phyloP scores from a whole-genome alignment of 2,888 invertebrate species.

The Urechis unicinctus region DNA sequence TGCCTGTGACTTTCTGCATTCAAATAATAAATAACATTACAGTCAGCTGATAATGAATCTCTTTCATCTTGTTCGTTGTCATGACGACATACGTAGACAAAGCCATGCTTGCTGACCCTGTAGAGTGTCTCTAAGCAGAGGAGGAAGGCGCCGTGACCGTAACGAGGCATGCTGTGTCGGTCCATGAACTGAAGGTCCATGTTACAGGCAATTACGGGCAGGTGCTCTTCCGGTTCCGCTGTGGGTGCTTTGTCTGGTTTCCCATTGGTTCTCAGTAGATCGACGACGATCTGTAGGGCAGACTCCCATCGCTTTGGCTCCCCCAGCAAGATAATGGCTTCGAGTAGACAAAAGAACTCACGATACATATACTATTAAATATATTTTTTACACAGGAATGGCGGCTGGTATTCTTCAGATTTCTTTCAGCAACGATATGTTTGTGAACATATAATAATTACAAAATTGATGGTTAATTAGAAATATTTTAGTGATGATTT shows the following conservation, averaged over 20 bases:
- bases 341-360: too few relatives aligned
- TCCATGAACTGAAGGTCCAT: constrained; percentile 51
- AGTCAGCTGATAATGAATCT: too few relatives aligned
- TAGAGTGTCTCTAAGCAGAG: constrained; percentile 47
- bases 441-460: too few relatives aligned
- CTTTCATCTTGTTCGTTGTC: too few relatives aligned
- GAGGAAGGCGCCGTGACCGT: constrained; percentile 49
- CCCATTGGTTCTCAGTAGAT: constrained; percentile 46
- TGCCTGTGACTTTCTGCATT: constrained; percentile 48
- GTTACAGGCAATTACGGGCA: constrained; percentile 50
- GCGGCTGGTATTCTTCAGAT: too few relatives aligned
- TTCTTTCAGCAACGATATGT: too few relatives aligned
- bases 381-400: too few relatives aligned
- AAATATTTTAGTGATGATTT: too few relatives aligned
- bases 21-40: too few relatives aligned
- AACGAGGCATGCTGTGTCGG: constrained; percentile 48
- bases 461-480: too few relatives aligned
- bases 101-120: constrained; percentile 27
- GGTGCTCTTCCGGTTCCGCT: constrained; percentile 26
- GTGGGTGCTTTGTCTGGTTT: constrained; percentile 36
- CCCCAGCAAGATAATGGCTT: constrained; percentile 46
- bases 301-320: constrained; percentile 49
- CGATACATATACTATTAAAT: too few relatives aligned
- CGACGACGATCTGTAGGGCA: constrained; percentile 47
- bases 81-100: too few relatives aligned